Conservation (phyloP, 2,888 invertebrate genomes). For the Epistrophe grossulariae region DNA sequence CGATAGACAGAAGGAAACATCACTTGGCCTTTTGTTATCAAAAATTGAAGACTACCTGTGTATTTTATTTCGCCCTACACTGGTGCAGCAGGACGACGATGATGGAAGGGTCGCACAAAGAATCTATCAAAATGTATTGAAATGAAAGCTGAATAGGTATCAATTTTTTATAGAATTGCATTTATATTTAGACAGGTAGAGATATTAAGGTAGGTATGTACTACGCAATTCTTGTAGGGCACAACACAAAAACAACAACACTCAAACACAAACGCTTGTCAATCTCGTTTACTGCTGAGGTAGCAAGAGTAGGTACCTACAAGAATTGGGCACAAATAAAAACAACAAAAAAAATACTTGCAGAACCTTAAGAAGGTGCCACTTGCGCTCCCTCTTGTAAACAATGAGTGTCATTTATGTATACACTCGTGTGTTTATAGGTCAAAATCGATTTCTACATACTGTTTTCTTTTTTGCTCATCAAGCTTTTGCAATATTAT, state of each 20-base stretch:
- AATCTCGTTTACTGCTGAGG: constrained; percentile 57
- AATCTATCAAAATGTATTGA: constrained; percentile 33
- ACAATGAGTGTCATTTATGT: constrained; percentile 75
- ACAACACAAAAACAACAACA: constrained; percentile 44
- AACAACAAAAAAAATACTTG: constrained; percentile 24
- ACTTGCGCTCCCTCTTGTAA: constrained; percentile 75
- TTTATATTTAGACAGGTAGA: constrained; percentile 5
- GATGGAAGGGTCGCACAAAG: constrained; percentile 4
- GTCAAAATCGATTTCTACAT: constrained; percentile 74
- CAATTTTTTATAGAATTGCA: constrained; percentile 61
- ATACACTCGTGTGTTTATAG: constrained; percentile 74
- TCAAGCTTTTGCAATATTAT: constrained; percentile 13
- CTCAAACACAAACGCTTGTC: constrained; percentile 17
- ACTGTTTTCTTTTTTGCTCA: constrained; percentile 24
- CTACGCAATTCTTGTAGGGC: constrained; percentile 50
- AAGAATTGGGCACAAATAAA: constrained; percentile 24
- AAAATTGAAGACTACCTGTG: constrained; percentile 50
- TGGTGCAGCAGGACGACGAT: neutral
- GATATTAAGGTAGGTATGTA: neutral
- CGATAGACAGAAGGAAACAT: constrained; percentile 26
- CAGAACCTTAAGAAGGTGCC: constrained; percentile 67
- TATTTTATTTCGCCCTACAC: constrained; percentile 37
- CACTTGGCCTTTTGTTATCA: constrained; percentile 52
- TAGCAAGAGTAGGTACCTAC: constrained; percentile 25
- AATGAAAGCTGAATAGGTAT: constrained; percentile 70